Evolutionary conservation across 2,797 vertebrate species (phyloP), one percentile per base, ranked within the genome.

Genomic region (Brotogeris chrysoptera): DNA sequence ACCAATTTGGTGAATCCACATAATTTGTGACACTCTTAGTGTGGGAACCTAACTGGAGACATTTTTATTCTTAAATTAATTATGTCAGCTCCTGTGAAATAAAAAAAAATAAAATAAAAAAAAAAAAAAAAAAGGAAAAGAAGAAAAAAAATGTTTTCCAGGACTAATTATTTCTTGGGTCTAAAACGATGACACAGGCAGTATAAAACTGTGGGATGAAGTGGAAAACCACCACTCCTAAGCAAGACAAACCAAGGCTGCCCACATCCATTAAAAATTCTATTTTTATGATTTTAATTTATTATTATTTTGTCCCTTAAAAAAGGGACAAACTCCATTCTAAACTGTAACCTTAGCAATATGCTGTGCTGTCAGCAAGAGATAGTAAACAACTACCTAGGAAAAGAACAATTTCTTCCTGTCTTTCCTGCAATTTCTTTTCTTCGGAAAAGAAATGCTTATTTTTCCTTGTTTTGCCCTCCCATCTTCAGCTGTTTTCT

Each of bases 11-110:
- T 93, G 83, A 96, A 96, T 77, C 1, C 4, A 95, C 83, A 92
- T 92, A 93, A 95, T 91, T 95, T 96, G 89, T 91, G 96, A 96
- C 95, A 93, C 61, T 84, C 82, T 86, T 43, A 80, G 83, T 92
- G 88, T 90, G 88, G 77, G 86, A 90, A 90, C 72, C 32, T 86
- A 92, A 93, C 92, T 44, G 50, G 50, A 94, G 82, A 92, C 55
- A 44, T 86, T 94, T 95, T 91, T 69, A 73, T 86, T 94, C 90
- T 86, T 60, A 93, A 94, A 86, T 11, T 0, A 88, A 88, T 93
- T 81, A 86, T 28, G 47, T 93, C 63, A 81, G 44, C 30, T 92
- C 34, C 80, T 71, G 43, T 60, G 65, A 82, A 86, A 3, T 19
- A 20, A 53, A 30, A 55, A 21, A 55, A 21, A 55, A 13, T 20